Evolutionary conservation across 2,113 vertebrate species (phyloP).

Genomic region (Rhynchopsitta pachyrhyncha): DNA sequence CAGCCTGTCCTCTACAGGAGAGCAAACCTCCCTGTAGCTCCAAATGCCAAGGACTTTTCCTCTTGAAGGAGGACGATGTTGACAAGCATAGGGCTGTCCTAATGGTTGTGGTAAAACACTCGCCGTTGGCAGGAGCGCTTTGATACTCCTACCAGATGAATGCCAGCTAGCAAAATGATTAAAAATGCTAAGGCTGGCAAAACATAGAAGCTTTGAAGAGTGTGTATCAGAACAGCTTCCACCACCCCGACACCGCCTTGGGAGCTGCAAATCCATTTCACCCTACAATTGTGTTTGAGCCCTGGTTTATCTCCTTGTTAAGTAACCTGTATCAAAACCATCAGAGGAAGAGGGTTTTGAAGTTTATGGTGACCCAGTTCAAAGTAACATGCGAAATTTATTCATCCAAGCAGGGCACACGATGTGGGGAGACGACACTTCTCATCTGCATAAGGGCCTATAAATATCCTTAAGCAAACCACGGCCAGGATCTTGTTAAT

Average conservation of each 20-base stretch:
- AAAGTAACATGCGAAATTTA: slow-evolving; percentile 59
- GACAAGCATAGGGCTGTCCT: neutral
- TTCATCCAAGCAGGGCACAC: neutral
- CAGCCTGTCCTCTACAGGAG: neutral
- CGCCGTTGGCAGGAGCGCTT: neutral
- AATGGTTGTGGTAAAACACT: slow-evolving; percentile 9
- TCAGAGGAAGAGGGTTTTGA: slow-evolving; percentile 58
- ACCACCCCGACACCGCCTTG: neutral
- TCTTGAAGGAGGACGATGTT: neutral
- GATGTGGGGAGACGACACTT: neutral
- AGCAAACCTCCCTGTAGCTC: neutral
- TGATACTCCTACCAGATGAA: slow-evolving; percentile 49
- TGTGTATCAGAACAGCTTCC: slow-evolving; percentile 34
- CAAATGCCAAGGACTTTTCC: neutral
- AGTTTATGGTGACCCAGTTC: slow-evolving; percentile 71
- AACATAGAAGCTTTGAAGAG: slow-evolving; percentile 64
- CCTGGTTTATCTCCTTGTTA: slow-evolving; percentile 64
- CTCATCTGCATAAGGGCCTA: slow-evolving; percentile 38
- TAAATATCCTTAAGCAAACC: slow-evolving; percentile 36
- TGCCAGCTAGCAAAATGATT: slow-evolving; percentile 60
- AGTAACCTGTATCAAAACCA: slow-evolving; percentile 67
- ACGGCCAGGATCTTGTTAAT: neutral
- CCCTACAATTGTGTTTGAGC: slow-evolving; percentile 19
- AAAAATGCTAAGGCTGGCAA: slow-evolving; percentile 70
- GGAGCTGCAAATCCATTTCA: slow-evolving; percentile 70